These are phyloP conservation scores for Nudaria mundana DNA, from an alignment of 2,888 invertebrate species.

Conservation along the genomic window DNA sequence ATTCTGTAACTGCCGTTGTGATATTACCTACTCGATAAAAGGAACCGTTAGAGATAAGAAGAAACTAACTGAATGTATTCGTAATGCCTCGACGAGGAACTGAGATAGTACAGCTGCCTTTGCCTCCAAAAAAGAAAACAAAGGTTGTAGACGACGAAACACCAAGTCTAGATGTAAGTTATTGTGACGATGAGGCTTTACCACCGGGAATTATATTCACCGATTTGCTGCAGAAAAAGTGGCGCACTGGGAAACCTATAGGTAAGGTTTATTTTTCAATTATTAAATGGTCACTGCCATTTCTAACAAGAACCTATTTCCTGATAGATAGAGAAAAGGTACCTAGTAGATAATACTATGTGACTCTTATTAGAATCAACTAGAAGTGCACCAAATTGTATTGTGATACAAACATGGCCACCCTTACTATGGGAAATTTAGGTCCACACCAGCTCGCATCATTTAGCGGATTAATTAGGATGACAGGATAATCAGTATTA, in stretches of 20 bases:
- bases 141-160: conserved; percentile 48
- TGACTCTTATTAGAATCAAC: too few species aligned
- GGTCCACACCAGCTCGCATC: too few species aligned
- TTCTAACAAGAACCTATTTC: background rate
- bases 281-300: background rate
- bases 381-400: too few species aligned
- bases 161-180: conserved; percentile 61
- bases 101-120: conserved; percentile 49
- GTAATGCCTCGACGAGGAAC: conserved; percentile 64
- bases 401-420: too few species aligned
- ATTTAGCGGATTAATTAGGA: too few species aligned
- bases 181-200: conserved; percentile 73
- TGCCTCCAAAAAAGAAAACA: conserved; percentile 63
- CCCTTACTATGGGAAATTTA: too few species aligned
- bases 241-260: conserved; percentile 93
- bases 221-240: conserved; percentile 90
- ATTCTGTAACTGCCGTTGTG: background rate
- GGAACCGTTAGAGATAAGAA: conserved; percentile 6
- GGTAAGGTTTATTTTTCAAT: conserved; percentile 72
- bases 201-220: conserved; percentile 88
- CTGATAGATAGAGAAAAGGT: too few species aligned
- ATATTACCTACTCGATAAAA: background rate
- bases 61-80: conserved; percentile 22
- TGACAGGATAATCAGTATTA: too few species aligned
- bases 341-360: too few species aligned